Evolutionary conservation across 2,113 vertebrate species (phyloP).

Genomic region (Perca fluviatilis): DNA sequence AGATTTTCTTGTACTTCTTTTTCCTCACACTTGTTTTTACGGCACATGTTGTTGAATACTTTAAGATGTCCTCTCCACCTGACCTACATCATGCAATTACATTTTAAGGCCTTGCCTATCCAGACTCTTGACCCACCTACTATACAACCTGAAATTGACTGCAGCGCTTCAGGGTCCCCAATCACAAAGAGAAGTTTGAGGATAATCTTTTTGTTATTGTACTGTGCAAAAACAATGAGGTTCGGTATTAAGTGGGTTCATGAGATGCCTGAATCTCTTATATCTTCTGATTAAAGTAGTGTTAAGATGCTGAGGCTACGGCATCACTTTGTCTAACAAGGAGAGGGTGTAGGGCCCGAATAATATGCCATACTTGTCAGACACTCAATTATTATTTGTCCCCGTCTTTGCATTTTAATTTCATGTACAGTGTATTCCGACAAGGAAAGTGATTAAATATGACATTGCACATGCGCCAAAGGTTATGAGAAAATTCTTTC

Average conservation of each 20-base stretch:
- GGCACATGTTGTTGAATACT: background rate
- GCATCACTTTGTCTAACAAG: conserved; percentile 32
- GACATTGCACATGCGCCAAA: conserved; percentile 77
- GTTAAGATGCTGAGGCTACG: conserved; percentile 38
- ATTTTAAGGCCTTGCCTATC: background rate
- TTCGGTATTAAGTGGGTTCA: conserved; percentile 52
- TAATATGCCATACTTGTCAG: conserved; percentile 54
- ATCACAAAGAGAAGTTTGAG: conserved; percentile 47
- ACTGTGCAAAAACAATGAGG: conserved; percentile 23
- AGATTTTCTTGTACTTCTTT: background rate
- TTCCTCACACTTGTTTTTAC: conserved; percentile 14
- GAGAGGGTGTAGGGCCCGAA: conserved; percentile 9
- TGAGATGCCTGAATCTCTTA: conserved; percentile 45
- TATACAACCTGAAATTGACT: conserved; percentile 24
- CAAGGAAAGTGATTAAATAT: conserved; percentile 76
- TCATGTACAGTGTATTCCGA: conserved; percentile 58
- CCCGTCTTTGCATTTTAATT: conserved; percentile 65
- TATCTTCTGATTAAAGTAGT: conserved; percentile 50
- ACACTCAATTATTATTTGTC: conserved; percentile 66
- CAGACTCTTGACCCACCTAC: conserved; percentile 36
- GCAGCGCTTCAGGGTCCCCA: background rate
- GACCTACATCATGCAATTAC: conserved; percentile 17
- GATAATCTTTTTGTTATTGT: conserved; percentile 47
- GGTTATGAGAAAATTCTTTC: conserved; percentile 76
- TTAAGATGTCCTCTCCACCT: background rate